phyloP scores from a whole-genome alignment of 2,797 vertebrate genomes.

The Sparidentex hasta region DNA sequence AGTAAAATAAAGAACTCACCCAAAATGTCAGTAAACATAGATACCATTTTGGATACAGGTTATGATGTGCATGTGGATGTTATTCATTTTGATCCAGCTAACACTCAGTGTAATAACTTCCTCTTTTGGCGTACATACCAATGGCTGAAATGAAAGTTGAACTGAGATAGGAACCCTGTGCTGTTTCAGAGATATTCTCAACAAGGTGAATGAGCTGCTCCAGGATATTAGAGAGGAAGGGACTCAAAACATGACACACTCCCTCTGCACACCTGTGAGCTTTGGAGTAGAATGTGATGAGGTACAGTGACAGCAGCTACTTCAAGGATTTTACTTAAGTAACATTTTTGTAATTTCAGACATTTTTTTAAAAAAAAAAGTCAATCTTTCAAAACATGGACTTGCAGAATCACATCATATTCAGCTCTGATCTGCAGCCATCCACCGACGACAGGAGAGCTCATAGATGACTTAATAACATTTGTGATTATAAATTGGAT shows the following conservation, averaged over 20 bases:
- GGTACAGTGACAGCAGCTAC: slow-evolving; percentile 11
- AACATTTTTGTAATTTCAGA: not conserved
- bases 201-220: slow-evolving; percentile 36
- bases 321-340: not conserved
- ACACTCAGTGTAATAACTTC: not conserved
- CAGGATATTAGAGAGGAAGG: slow-evolving; percentile 13
- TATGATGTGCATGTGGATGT: not conserved
- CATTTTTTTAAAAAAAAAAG: no score
- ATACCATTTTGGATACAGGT: not conserved
- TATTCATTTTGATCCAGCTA: not conserved
- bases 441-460: no score
- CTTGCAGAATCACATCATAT: no score
- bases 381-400: no score
- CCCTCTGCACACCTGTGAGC: not conserved
- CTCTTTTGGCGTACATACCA: not conserved
- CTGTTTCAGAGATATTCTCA: slow-evolving; percentile 41
- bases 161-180: not conserved
- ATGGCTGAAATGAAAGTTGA: not conserved
- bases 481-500: no score
- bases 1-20: not conserved
- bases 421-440: no score
- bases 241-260: not conserved
- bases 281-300: slow-evolving; percentile 38
- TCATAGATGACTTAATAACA: no score
- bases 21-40: not conserved